Evolutionary conservation across 2,888 invertebrate genomes (phyloP), one percentile per base, ranked within the genome.

Genomic region (Melieria crassipennis): DNA sequence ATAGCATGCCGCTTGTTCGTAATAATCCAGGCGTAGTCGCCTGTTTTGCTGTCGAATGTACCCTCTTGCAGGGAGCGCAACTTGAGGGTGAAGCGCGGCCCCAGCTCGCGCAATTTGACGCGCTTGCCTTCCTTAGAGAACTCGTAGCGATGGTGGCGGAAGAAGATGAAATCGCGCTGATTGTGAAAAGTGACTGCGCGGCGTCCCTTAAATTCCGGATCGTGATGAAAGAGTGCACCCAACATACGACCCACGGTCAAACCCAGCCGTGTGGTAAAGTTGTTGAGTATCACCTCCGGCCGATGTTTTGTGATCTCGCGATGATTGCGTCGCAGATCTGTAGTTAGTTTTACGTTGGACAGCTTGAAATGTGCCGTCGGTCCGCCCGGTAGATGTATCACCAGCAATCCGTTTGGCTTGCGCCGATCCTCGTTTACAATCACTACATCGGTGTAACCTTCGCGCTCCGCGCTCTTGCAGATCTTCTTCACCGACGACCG

Each of bases 121-220:
- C 89, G 89, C 79, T 91, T 91, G 0, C 92, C 92, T 73, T 95
- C 93, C 69, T 91, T 89, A 76, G 95, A 93, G 87, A 98, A 97
- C 82, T 96, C 94, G 85, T 98, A 97, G 92, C 97, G 91, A 87
- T 99, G 98, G 87, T 99, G 98, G 71, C 99, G 91, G 85, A 99
- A 98, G 88, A 99, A 99, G 79, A 99, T 96, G 85, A 95, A 99
- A 88, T 99, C 99, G 73, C 99, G 89, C 86, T 99, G 99, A 88
- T 99, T 99, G 87, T 99, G 99, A 86, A 99, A 98, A 47, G 99
- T 98, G 74, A 97, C 96, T 0, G 93, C 96, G 74, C 98, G 90
- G 4, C 97, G 90, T 0, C 99, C 99, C 76, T 91, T 91, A 87
- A 98, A 99, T 86, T 99, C 93, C 0, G 99, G 99, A 86, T 96